Percentiles rank a stretch among this genome's conserved stretches.
Conservation (phyloP, 2,113 vertebrate genomes). For the Dipodomys stephensi region DNA sequence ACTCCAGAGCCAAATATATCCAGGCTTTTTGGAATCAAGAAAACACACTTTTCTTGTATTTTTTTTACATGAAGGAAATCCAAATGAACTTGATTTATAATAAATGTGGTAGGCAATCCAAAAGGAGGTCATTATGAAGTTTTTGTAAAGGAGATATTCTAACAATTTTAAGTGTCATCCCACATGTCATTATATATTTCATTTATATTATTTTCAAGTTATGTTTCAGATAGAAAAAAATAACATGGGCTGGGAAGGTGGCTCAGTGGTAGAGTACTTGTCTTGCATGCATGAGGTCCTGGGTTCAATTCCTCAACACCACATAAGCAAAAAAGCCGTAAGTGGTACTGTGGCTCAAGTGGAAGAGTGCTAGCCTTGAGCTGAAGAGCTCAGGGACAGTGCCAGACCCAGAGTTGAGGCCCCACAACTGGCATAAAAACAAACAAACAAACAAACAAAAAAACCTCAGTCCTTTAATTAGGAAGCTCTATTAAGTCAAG, state of each 20-base stretch:
- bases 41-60: background rate
- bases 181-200: background rate
- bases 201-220: background rate
- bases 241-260: no score
- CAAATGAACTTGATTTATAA: background rate
- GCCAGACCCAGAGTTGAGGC: no score
- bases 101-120: background rate
- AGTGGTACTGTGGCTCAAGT: no score
- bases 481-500: constrained; percentile 25
- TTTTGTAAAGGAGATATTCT: constrained; percentile 8
- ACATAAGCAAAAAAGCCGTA: no score
- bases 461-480: constrained; percentile 17
- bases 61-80: constrained; percentile 19
- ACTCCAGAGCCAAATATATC: constrained; percentile 11
- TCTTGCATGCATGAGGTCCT: no score
- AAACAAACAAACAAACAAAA: no score
- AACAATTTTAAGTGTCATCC: background rate
- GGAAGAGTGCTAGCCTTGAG: no score
- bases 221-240: background rate
- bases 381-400: no score
- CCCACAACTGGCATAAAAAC: no score
- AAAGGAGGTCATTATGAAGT: background rate
- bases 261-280: no score
- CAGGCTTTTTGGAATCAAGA: constrained; percentile 44
- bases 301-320: no score